Evolutionary conservation across 2,797 vertebrate genomes (phyloP), one percentile per base, ranked within the genome.

Genomic region (Podarcis siculus): DNA sequence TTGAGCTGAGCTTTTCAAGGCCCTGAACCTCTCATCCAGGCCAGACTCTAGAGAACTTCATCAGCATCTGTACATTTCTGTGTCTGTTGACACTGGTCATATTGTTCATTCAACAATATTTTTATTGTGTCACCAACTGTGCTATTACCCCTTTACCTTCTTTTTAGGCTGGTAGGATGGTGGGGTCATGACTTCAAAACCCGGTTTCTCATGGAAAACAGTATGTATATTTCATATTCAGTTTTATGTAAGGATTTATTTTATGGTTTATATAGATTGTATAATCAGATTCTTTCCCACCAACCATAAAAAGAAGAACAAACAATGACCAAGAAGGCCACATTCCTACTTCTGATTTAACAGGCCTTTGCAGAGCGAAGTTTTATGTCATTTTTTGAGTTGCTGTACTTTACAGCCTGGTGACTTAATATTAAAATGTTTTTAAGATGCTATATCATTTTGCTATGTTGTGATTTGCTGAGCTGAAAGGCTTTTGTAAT

Each of bases 101-200:
- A 23, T 21, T 10, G 42, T 37, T 71, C n/a, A 17, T 64, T 87
- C 30, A 73, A 27, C 12, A 73, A 73, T 71, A 39, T 37, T 19
- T 86, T 30, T 37, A 37, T 58, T 79, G 27, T 3, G 3, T 86
- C 32, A 86, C 64, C 66, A 37, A 91, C 83, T 0, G 76, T 35
- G 49, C 89, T 85, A 92, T 85, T 79, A 82, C 1, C 10, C 86
- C 93, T 88, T 66, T 17, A 32, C 21, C 67, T 73, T 69, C 64
- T 91, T 91, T 91, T 93, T 42, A 99, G 99, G 90, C 91, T 99
- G 85, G 73, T 95, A 0, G 99, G 99, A 82, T 99, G 99, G 99
- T 99, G 99, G 98, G 97, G 99, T 25, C 98, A 99, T 55, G 95
- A 98, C 23, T 96, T 98, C 90, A 97, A 97, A 90, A 98, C 98